Conservation (phyloP, 1,140 invertebrate genomes). For the Muscidifurax raptorellus region DNA sequence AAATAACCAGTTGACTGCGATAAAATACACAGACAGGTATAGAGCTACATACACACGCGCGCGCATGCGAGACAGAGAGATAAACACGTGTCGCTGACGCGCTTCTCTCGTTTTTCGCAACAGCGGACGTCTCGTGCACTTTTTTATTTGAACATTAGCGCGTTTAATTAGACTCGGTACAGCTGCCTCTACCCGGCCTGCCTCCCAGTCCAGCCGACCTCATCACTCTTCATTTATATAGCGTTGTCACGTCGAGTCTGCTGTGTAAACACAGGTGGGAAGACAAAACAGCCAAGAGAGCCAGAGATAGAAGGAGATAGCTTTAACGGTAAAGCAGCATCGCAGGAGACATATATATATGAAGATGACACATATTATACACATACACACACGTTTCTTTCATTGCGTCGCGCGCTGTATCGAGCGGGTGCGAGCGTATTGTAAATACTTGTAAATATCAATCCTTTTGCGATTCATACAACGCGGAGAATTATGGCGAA, state of each 20-base stretch:
- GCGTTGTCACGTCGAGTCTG: not conserved
- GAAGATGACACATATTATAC: not conserved
- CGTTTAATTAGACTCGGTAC: constrained; percentile 46
- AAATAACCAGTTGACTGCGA: constrained; percentile 30
- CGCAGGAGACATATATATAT: not conserved
- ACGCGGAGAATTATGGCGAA: not conserved
- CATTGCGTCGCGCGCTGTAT: not conserved
- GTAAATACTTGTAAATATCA: constrained; percentile 12
- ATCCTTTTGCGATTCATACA: not conserved
- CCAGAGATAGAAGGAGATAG: not conserved
- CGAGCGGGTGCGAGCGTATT: not conserved
- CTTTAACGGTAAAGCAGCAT: not conserved
- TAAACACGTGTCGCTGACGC: constrained; percentile 34
- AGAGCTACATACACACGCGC: not conserved
- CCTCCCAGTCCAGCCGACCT: not conserved
- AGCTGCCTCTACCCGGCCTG: not conserved
- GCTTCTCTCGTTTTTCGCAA: not conserved
- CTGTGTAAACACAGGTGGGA: not conserved
- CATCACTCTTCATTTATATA: not conserved
- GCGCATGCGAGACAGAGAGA: not conserved
- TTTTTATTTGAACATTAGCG: constrained; percentile 42
- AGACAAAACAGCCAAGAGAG: not conserved
- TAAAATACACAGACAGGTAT: not conserved
- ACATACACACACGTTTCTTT: not conserved
- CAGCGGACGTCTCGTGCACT: not conserved